Percentiles rank a stretch among this genome's conserved stretches.
These are phyloP conservation scores for Adelges cooleyi DNA, from an alignment of 1,140 invertebrate genomes.

Conservation along the genomic window DNA sequence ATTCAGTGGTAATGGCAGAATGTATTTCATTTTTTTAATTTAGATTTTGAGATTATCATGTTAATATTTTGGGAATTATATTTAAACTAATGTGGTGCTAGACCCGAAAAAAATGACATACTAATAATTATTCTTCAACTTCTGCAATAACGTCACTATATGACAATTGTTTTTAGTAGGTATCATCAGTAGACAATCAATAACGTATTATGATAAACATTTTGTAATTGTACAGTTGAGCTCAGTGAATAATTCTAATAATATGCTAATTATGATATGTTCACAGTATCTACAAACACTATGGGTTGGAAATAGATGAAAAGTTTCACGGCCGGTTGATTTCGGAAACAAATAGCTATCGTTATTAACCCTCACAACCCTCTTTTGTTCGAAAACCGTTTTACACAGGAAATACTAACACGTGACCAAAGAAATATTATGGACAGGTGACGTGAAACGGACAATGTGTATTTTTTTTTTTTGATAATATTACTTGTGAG, in stretches of 20 bases:
- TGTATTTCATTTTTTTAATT: too few relatives aligned
- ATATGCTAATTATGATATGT: neutral
- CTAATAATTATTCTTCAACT: too few relatives aligned
- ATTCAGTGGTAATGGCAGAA: too few relatives aligned
- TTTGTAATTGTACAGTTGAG: too few relatives aligned
- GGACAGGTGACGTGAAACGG: constrained; percentile 20
- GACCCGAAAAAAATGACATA: too few relatives aligned
- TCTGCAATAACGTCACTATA: too few relatives aligned
- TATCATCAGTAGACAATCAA: too few relatives aligned
- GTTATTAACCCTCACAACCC: constrained; percentile 11
- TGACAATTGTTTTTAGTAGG: too few relatives aligned
- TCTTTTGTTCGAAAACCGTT: constrained; percentile 8
- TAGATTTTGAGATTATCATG: too few relatives aligned
- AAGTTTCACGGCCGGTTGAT: constrained; percentile 26
- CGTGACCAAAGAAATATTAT: constrained; percentile 22
- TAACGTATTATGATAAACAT: too few relatives aligned
- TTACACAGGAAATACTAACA: constrained; percentile 25
- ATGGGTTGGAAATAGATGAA: constrained; percentile 10
- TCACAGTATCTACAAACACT: neutral
- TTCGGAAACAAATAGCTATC: constrained; percentile 14
- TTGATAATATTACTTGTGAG: neutral
- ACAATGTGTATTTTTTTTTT: neutral
- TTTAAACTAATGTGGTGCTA: too few relatives aligned
- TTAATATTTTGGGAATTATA: too few relatives aligned
- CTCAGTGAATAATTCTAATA: neutral